Evolutionary conservation across 92 coral and sea anemone genomes (phyloP).

Genomic region (Pocillopora grandis): DNA sequence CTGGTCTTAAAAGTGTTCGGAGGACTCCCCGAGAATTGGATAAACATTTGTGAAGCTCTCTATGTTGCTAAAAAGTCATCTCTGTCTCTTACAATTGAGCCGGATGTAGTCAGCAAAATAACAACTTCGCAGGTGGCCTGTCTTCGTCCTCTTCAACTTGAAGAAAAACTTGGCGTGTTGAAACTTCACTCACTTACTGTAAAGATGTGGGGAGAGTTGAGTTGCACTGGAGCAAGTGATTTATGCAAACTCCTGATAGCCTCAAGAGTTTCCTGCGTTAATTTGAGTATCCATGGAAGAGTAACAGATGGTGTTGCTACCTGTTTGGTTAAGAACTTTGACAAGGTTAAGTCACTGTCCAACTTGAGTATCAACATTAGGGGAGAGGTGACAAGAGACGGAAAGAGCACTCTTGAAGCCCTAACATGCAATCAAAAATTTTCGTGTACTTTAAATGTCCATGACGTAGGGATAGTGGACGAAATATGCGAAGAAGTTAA

Average conservation of each 20-base stretch:
- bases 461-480: too few species aligned
- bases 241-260: not conserved
- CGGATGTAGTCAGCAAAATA: not conserved
- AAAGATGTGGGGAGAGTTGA: constrained; percentile 27
- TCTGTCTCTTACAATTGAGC: not conserved
- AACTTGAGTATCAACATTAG: constrained; percentile 3
- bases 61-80: not conserved
- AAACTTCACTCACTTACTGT: not conserved
- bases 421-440: too few species aligned
- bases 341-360: not conserved
- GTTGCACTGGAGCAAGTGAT: not conserved
- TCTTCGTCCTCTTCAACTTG: not conserved
- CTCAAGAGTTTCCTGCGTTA: not conserved
- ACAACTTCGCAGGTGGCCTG: not conserved
- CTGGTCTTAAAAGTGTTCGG: not conserved
- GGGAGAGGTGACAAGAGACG: not conserved
- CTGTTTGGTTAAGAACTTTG: not conserved
- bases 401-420: too few species aligned
- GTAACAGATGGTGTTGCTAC: not conserved
- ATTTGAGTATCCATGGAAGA: not conserved
- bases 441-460: too few species aligned
- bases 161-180: not conserved
- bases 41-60: not conserved
- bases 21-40: constrained; percentile 6
- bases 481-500: too few species aligned